Evolutionary conservation across 1,140 invertebrate genomes (phyloP).

Genomic region (Drosophila nannoptera): DNA sequence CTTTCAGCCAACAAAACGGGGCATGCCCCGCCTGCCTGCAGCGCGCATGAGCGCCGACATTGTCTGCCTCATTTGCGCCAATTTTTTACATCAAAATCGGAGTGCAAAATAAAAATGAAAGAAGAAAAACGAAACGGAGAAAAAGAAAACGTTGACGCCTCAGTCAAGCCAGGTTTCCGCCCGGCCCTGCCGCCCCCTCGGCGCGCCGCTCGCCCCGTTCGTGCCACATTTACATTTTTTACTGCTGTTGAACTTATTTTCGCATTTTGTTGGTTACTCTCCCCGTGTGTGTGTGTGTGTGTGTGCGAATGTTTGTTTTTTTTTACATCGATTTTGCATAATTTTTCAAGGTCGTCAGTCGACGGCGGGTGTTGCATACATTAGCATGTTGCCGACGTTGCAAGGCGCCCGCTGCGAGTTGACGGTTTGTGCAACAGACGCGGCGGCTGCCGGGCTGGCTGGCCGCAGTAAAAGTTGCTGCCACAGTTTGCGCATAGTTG

Average conservation of each 20-base stretch:
- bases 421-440: slow-evolving; percentile 50
- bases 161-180: slow-evolving; percentile 13
- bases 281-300: slow-evolving; percentile 50
- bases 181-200: background rate
- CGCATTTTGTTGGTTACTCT: slow-evolving; percentile 65
- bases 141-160: slow-evolving; percentile 26
- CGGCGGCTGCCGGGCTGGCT: background rate
- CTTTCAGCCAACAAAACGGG: slow-evolving; percentile 53
- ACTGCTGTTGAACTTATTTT: slow-evolving; percentile 74
- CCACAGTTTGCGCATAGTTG: slow-evolving; percentile 70
- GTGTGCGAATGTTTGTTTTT: slow-evolving; percentile 42
- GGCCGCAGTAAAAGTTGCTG: slow-evolving; percentile 53
- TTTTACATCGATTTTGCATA: slow-evolving; percentile 78
- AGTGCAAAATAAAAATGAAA: slow-evolving; percentile 25
- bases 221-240: slow-evolving; percentile 75
- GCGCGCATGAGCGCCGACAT: slow-evolving; percentile 74
- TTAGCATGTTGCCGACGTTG: slow-evolving; percentile 71
- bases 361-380: slow-evolving; percentile 73
- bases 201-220: slow-evolving; percentile 28
- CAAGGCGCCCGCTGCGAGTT: slow-evolving; percentile 35
- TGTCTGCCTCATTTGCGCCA: slow-evolving; percentile 77
- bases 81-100: slow-evolving; percentile 74
- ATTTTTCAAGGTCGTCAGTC: slow-evolving; percentile 76
- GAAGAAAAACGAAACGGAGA: slow-evolving; percentile 7
- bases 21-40: slow-evolving; percentile 26